Conservation (phyloP, 1,140 invertebrate species). For the Limonius californicus region DNA sequence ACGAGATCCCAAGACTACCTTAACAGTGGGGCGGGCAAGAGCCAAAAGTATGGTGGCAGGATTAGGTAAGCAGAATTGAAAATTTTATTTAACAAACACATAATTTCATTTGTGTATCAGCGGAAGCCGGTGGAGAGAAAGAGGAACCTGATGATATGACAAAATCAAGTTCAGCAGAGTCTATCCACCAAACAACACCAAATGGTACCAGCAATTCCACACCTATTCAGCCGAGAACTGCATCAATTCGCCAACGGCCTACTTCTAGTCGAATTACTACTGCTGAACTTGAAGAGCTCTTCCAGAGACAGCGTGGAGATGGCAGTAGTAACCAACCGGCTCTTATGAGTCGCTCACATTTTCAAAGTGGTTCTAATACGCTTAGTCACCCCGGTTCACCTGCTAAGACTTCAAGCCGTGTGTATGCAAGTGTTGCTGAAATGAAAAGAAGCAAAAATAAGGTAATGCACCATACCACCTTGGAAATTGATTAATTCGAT, state of each 20-base stretch:
- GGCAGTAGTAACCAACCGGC: conserved; percentile 48
- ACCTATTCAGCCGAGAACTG: conserved; percentile 71
- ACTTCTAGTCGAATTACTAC: conserved; percentile 83
- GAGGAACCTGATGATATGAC: conserved; percentile 67
- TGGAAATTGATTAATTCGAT: too few species aligned
- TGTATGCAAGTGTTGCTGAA: conserved; percentile 91
- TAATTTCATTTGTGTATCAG: too few species aligned
- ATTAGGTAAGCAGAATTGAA: conserved; percentile 59
- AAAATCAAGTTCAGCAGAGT: conserved; percentile 76
- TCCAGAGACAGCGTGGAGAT: conserved; percentile 70
- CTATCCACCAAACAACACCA: conserved; percentile 59
- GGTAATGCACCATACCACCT: too few species aligned
- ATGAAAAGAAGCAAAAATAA: conserved; percentile 84
- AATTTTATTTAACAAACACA: too few species aligned
- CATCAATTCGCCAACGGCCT: conserved; percentile 82
- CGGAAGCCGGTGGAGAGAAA: conserved; percentile 56
- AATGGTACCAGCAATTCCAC: conserved; percentile 43
- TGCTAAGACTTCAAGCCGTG: conserved; percentile 57
- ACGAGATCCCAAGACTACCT: conserved; percentile 88
- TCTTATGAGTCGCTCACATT: conserved; percentile 70
- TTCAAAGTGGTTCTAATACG: conserved; percentile 59
- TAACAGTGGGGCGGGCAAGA: conserved; percentile 84
- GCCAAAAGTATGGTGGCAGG: conserved; percentile 89
- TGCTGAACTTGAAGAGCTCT: conserved; percentile 85
- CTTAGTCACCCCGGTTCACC: conserved; percentile 49